Conservation (phyloP, 2,888 invertebrate genomes). For the Lasioglossum zephyrum region DNA sequence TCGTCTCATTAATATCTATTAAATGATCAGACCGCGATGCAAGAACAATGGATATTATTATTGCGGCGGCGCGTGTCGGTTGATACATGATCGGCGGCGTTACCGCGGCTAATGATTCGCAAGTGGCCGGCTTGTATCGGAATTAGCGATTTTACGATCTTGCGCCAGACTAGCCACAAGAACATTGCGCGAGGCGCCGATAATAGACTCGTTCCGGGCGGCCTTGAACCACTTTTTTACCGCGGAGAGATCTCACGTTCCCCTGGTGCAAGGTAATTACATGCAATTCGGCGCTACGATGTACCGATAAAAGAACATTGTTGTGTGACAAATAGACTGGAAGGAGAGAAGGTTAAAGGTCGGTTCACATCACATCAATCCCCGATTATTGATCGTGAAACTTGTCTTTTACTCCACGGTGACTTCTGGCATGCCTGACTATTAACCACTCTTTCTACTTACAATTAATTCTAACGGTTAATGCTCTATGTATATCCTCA, state of each 20-base stretch:
- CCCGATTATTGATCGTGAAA: neutral
- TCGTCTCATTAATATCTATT: slow-evolving; percentile 24
- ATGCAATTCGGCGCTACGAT: slow-evolving; percentile 9
- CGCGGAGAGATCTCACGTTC: neutral
- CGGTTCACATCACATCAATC: neutral
- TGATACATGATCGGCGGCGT: neutral
- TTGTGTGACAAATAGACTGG: neutral
- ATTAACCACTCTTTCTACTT: neutral
- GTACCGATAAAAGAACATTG: slow-evolving; percentile 19
- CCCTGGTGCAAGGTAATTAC: slow-evolving; percentile 17
- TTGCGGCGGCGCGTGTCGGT: neutral
- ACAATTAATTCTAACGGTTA: neutral
- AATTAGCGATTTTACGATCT: slow-evolving; percentile 33
- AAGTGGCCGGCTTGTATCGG: neutral
- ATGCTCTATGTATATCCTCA: too few relatives aligned
- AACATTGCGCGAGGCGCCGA: neutral
- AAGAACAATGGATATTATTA: slow-evolving; percentile 2
- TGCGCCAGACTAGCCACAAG: neutral
- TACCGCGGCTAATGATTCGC: slow-evolving; percentile 13
- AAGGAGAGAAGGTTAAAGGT: slow-evolving; percentile 8
- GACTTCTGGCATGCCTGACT: neutral
- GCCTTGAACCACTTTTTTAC: slow-evolving; percentile 29
- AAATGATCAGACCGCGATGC: neutral
- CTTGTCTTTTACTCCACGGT: neutral
- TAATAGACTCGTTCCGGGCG: slow-evolving; percentile 21